These are phyloP conservation scores for Gavia stellata DNA, from an alignment of 2,113 vertebrate species.

Conservation along the genomic window DNA sequence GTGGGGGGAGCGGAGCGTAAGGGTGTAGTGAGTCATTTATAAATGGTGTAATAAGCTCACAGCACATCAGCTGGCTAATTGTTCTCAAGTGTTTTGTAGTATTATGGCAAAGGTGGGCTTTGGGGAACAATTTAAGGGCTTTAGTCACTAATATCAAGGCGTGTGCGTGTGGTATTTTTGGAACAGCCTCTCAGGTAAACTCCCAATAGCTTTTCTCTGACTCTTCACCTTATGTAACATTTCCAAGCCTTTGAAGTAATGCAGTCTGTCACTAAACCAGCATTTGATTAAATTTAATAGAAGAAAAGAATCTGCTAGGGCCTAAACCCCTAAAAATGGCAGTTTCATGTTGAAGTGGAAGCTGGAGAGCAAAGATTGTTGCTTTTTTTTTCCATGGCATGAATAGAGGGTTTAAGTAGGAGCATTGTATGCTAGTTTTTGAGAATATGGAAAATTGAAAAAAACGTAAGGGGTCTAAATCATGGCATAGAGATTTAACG, in stretches of 20 bases:
- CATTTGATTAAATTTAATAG: neutral
- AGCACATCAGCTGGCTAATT: neutral
- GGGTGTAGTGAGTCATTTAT: neutral
- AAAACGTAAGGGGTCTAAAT: neutral
- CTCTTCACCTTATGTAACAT: slow-evolving; percentile 12
- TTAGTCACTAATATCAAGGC: neutral
- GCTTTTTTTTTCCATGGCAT: neutral
- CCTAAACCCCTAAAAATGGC: neutral
- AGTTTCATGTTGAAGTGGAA: neutral
- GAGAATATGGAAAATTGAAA: neutral
- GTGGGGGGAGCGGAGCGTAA: neutral
- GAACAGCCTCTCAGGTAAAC: slow-evolving; percentile 58
- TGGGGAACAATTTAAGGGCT: slow-evolving; percentile 22
- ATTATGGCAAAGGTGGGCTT: neutral
- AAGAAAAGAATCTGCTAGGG: neutral
- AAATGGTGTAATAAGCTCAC: neutral
- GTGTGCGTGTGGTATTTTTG: neutral
- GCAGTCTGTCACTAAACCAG: neutral
- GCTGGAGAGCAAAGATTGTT: neutral
- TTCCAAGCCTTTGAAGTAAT: neutral
- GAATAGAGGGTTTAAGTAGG: neutral
- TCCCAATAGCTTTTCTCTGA: neutral
- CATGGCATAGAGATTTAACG: neutral
- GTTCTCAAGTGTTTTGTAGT: neutral
- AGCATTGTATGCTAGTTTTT: neutral